These are phyloP conservation scores for Antigone vipio DNA, from an alignment of 2,113 vertebrate genomes.

Conservation along the genomic window DNA sequence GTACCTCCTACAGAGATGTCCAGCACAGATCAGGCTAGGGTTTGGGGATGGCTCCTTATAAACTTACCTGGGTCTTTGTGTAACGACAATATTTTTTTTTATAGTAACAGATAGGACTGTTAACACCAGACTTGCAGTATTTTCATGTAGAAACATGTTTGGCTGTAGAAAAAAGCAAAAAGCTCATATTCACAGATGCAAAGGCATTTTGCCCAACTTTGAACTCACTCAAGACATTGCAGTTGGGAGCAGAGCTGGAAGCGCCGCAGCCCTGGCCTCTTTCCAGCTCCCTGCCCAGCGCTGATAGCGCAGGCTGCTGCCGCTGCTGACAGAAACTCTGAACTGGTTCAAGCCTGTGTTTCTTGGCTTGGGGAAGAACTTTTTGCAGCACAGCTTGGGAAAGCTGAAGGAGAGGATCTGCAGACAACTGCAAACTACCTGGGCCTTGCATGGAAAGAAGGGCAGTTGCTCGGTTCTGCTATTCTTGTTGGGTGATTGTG, in stretches of 20 bases:
- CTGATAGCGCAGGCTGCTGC: neutral
- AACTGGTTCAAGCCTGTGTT: neutral
- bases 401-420: neutral
- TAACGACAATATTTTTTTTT: neutral
- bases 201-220: slow-evolving; percentile 6
- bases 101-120: neutral
- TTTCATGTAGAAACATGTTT: neutral
- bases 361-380: neutral
- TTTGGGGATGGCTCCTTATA: neutral
- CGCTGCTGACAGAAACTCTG: neutral
- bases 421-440: neutral
- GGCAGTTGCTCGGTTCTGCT: neutral
- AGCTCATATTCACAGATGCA: neutral
- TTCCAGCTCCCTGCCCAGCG: neutral
- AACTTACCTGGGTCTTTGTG: neutral
- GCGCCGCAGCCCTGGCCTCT: neutral
- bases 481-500: neutral
- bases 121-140: neutral
- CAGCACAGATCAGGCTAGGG: neutral
- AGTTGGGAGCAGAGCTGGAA: neutral
- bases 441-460: neutral
- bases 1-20: neutral
- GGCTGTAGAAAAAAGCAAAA: neutral
- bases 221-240: neutral
- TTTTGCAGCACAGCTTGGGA: neutral